phyloP scores from a whole-genome alignment of 1,140 invertebrate species.

The Heliothis virescens region DNA sequence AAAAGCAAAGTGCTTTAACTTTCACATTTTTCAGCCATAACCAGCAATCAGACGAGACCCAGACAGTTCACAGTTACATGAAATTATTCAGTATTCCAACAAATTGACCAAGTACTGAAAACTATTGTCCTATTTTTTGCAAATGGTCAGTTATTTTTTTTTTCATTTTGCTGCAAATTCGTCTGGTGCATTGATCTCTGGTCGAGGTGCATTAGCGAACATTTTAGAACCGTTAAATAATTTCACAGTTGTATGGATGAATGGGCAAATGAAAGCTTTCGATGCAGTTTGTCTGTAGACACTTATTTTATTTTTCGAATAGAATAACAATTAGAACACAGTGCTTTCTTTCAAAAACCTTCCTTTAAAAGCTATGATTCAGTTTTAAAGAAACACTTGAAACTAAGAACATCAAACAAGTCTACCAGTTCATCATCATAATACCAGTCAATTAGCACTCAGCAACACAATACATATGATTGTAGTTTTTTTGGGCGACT shows the following conservation, averaged over 20 bases:
- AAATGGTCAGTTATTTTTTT: neutral
- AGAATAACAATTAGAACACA: neutral
- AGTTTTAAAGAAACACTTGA: neutral
- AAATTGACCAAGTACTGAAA: constrained; percentile 1
- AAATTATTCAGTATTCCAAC: neutral
- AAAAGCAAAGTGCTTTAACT: neutral
- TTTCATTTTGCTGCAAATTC: neutral
- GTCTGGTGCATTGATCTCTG: constrained; percentile 36
- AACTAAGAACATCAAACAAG: constrained; percentile 16
- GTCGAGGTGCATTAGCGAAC: neutral
- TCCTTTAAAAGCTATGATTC: neutral
- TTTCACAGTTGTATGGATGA: neutral
- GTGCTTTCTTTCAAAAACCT: neutral
- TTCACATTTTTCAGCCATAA: constrained; percentile 16
- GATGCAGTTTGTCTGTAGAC: too few species aligned
- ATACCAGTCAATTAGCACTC: constrained; percentile 26
- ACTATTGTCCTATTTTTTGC: constrained; percentile 27
- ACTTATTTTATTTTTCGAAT: too few species aligned
- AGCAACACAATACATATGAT: constrained; percentile 22
- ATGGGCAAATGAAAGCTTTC: neutral
- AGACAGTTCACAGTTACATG: constrained; percentile 23
- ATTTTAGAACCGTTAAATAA: too few species aligned
- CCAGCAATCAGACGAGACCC: constrained; percentile 1
- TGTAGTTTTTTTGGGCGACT: constrained; percentile 20
- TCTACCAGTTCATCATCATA: constrained; percentile 20